phyloP scores from a whole-genome alignment of 2,113 vertebrate species.

The Alectura lathami region DNA sequence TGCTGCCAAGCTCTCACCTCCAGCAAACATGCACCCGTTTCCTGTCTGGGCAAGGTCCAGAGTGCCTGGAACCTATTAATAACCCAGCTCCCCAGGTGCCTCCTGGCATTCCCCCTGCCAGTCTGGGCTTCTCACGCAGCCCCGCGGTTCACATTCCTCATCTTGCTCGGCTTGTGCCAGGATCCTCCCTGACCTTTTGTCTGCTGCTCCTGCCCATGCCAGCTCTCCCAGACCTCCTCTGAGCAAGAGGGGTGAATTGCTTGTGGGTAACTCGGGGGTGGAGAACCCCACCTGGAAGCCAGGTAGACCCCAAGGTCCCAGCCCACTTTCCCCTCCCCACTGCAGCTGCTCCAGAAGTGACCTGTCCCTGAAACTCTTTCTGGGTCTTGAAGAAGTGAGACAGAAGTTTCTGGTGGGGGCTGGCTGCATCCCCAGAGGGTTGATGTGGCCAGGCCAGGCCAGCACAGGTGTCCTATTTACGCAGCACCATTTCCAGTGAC shows the following conservation, averaged over 20 bases:
- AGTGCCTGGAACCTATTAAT: conserved; percentile 25
- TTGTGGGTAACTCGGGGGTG: not conserved
- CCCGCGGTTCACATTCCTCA: not conserved
- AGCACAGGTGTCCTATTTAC: not conserved
- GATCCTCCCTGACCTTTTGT: not conserved
- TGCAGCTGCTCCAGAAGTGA: not conserved
- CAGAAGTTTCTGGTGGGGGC: not conserved
- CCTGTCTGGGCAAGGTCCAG: conserved; percentile 38
- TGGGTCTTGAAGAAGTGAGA: not conserved
- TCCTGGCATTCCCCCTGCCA: conserved; percentile 11
- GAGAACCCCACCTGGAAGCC: not conserved
- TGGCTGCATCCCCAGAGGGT: not conserved
- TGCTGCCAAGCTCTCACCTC: conserved; percentile 42
- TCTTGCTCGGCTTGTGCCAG: not conserved
- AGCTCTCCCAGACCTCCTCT: not conserved
- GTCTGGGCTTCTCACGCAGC: not conserved
- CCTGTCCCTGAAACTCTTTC: not conserved
- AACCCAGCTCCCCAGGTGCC: not conserved
- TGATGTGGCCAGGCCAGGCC: not conserved
- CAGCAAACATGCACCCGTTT: conserved; percentile 19
- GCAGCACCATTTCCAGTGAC: not conserved
- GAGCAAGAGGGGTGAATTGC: not conserved
- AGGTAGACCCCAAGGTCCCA: not conserved
- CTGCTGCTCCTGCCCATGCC: not conserved
- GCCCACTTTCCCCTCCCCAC: not conserved